Conservation (phyloP, 1,140 invertebrate genomes). For the Drosophila ohnishii region DNA sequence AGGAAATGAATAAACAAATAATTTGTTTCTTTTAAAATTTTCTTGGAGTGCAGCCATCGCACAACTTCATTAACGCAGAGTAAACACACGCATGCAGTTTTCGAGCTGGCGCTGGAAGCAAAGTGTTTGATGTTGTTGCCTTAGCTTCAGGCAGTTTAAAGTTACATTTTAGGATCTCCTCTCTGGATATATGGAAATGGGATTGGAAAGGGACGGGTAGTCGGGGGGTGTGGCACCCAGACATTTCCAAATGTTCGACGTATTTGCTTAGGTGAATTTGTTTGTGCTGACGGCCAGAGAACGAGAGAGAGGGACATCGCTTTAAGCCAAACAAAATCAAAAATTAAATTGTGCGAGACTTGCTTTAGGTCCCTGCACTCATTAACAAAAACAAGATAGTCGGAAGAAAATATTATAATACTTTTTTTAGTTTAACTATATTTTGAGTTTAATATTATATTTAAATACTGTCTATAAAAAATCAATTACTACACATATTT, state of each 20-base stretch:
- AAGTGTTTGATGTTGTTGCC: slow-evolving; percentile 76
- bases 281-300: slow-evolving; percentile 29
- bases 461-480: neutral
- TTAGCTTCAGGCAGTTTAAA: slow-evolving; percentile 68
- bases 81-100: slow-evolving; percentile 80
- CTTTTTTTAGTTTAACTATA: neutral
- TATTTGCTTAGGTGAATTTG: slow-evolving; percentile 55
- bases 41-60: slow-evolving; percentile 18
- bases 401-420: neutral
- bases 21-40: neutral
- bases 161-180: slow-evolving; percentile 65
- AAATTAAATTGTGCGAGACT: slow-evolving; percentile 50
- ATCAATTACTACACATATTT: neutral
- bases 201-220: neutral
- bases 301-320: slow-evolving; percentile 8
- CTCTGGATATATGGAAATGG: slow-evolving; percentile 7
- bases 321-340: slow-evolving; percentile 48
- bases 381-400: neutral
- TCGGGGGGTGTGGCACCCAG: slow-evolving; percentile 10
- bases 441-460: neutral
- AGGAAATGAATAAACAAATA: too few species aligned
- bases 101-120: slow-evolving; percentile 61
- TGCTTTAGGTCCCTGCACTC: neutral
- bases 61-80: slow-evolving; percentile 81
- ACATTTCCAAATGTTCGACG: slow-evolving; percentile 32